These are phyloP conservation scores for Aporrectodea caliginosa DNA, from an alignment of 1,140 invertebrate genomes.

Conservation along the genomic window DNA sequence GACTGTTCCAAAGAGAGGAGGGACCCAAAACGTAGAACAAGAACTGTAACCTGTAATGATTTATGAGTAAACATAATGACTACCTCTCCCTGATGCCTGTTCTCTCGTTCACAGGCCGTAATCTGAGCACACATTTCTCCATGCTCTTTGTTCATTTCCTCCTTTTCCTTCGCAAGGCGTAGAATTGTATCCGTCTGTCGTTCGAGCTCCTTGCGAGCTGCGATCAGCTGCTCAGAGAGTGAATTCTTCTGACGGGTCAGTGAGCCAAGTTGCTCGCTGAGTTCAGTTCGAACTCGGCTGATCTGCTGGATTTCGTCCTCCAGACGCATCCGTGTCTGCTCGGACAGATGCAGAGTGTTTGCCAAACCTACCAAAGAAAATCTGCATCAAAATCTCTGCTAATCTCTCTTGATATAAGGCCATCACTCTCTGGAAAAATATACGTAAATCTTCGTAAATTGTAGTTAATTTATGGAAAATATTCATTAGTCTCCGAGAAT, in stretches of 20 bases:
- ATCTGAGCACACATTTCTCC: slow-evolving; percentile 49
- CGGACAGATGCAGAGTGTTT: slow-evolving; percentile 52
- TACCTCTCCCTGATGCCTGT: slow-evolving; percentile 51
- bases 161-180: slow-evolving; percentile 52
- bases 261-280: slow-evolving; percentile 49
- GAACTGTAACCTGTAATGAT: no score
- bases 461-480: no score
- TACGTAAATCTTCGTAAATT: no score
- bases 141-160: slow-evolving; percentile 53
- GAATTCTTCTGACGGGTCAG: slow-evolving; percentile 52
- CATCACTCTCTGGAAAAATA: no score
- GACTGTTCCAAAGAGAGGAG: no score
- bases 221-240: slow-evolving; percentile 51
- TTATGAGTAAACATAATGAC: no score
- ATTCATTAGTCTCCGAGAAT: no score
- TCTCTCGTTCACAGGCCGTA: slow-evolving; percentile 52
- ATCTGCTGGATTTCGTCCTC: slow-evolving; percentile 51
- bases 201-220: slow-evolving; percentile 46
- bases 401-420: no score
- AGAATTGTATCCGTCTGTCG: slow-evolving; percentile 42
- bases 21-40: no score
- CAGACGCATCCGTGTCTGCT: slow-evolving; percentile 49
- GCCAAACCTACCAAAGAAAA: slow-evolving; percentile 45
- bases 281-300: slow-evolving; percentile 51
- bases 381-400: no score